Percentiles rank a stretch among this genome's conserved stretches.
Evolutionary conservation across 2,797 vertebrate species (phyloP).

Genomic region (Siniperca scherzeri): DNA sequence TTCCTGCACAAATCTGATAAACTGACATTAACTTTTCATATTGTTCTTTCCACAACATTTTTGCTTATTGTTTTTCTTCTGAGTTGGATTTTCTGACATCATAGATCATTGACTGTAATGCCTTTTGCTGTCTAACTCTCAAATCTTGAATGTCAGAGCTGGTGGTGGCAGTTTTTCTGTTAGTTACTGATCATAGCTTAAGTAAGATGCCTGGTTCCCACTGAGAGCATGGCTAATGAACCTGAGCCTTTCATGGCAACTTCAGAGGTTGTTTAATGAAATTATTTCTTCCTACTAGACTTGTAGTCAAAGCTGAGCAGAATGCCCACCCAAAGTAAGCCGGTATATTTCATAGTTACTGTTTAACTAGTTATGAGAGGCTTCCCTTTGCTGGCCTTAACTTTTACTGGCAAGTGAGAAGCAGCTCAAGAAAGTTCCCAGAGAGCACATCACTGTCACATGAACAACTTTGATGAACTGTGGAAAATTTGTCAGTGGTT

Average conservation of each 20-base stretch:
- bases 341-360: background rate
- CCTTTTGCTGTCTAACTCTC: background rate
- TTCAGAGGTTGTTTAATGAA: conserved; percentile 64
- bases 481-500: background rate
- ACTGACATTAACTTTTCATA: background rate
- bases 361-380: conserved; percentile 14
- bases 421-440: conserved; percentile 1
- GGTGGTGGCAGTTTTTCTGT: conserved; percentile 14
- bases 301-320: conserved; percentile 24
- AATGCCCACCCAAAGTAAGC: conserved; percentile 10
- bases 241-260: conserved; percentile 66
- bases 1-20: background rate
- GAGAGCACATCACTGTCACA: conserved; percentile 23
- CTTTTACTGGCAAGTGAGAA: conserved; percentile 7
- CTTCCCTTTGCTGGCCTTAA: conserved; percentile 14
- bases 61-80: conserved; percentile 5
- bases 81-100: conserved; percentile 3
- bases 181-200: conserved; percentile 33
- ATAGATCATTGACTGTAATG: conserved; percentile 4
- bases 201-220: conserved; percentile 43
- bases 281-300: conserved; percentile 20
- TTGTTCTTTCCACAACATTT: background rate
- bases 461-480: background rate
- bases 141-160: conserved; percentile 12
- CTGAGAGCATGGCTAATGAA: conserved; percentile 73